Evolutionary conservation across 2,113 vertebrate species (phyloP), one percentile per base, ranked within the genome.

Genomic region (Pelvicachromis taeniatus): DNA sequence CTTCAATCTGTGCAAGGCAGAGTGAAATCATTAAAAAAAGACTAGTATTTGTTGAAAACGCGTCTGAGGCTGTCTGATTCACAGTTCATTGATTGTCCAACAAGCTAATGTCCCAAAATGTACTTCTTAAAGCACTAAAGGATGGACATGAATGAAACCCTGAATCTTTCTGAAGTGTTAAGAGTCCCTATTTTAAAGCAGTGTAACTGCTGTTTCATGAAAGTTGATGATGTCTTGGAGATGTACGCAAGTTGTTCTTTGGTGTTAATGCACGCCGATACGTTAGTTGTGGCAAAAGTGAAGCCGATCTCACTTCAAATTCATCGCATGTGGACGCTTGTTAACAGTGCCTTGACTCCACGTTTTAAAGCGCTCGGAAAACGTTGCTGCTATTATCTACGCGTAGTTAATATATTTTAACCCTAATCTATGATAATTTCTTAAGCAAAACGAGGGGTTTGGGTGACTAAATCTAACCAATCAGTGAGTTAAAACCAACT

Each of bases 301-400:
- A 70, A 26, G 63, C 3, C 5, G 5, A 23, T 70, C 21, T 26
- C 63, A 70, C 8, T 70, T 21, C 16, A 45, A 29, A 29, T 48
- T 73, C 21, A 42, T 70, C 38, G 6, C 13, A 26, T 26, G 4
- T 40, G 35, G 42, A 68, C 7, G 2, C 61, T 65, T 38, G 59
- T 40, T 68, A 23, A 42, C 1, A 16, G 63, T 0, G 40, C 14
- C 40, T 0, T 70, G 0, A 9, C 3, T 1, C 61, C 61, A 23
- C 63, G 0, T 42, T 68, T 68, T 14, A 68, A 42, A 68, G 63
- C 12, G 0, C 7, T 68, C 4, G 12, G 7, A 42, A 29, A 45
- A 26, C 21, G 0, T 23, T 16, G 4, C 40, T 6, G 38, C 9
- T 0, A 11, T 73, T 73, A 29, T 73, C 4, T 7, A 73, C 0